These are phyloP conservation scores for Hydrolagus affinis DNA, from an alignment of 2,113 vertebrate species.

Conservation along the genomic window DNA sequence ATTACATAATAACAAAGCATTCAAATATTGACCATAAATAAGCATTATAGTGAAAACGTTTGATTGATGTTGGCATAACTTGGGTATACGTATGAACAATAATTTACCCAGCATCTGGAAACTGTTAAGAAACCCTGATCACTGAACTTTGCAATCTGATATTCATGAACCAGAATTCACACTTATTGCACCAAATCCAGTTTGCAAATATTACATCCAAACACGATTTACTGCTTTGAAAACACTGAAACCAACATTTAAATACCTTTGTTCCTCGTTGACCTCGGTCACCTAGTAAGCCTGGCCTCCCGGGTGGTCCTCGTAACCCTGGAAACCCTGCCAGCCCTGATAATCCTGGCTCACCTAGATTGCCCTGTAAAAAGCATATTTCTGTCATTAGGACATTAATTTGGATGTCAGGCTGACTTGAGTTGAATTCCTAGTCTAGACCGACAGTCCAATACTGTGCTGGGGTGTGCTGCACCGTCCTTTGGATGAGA, in stretches of 20 bases:
- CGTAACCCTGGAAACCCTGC: slow-evolving; percentile 68
- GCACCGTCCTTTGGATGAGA: too few species aligned
- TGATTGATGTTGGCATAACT: too few species aligned
- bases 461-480: too few species aligned
- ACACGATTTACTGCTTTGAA: too few species aligned
- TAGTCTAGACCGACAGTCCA: too few species aligned
- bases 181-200: too few species aligned
- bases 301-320: slow-evolving; percentile 69
- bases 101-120: background rate
- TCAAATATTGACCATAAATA: too few species aligned
- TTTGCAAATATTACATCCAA: too few species aligned
- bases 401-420: background rate
- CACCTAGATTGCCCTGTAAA: slow-evolving; percentile 69
- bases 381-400: slow-evolving; percentile 21
- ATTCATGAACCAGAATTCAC: too few species aligned
- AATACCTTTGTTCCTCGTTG: slow-evolving; percentile 72
- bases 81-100: background rate
- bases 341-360: slow-evolving; percentile 59
- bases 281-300: slow-evolving; percentile 67
- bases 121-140: background rate
- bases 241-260: background rate
- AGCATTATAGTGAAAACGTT: too few species aligned
- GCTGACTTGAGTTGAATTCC: too few species aligned
- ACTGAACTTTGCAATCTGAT: background rate
- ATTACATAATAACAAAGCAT: too few species aligned